A percentile compares a stretch with the other conserved stretches of the same genome.
phyloP scores from a whole-genome alignment of 2,888 invertebrate species.

The Papilio demoleus region DNA sequence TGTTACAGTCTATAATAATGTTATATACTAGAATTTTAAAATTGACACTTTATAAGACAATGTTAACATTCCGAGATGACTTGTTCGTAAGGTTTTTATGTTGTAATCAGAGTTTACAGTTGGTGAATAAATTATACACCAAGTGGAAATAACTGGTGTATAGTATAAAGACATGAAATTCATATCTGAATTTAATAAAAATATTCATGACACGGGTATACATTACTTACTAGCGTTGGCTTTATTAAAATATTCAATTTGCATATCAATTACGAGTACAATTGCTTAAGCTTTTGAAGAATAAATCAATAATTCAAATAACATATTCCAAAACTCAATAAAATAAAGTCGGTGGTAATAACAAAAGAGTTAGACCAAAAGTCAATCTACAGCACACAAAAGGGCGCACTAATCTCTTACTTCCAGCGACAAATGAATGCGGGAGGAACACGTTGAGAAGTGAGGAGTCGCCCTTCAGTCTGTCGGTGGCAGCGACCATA shows the following conservation, averaged over 20 bases:
- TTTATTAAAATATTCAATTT: neutral
- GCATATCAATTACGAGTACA: neutral
- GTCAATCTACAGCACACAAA: conserved; percentile 73
- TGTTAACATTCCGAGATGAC: too few species aligned
- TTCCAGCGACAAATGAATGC: conserved; percentile 62
- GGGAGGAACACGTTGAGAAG: conserved; percentile 46
- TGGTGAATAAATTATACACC: too few species aligned
- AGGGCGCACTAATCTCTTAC: conserved; percentile 76
- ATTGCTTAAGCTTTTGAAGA: conserved; percentile 9
- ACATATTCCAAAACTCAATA: conserved; percentile 9
- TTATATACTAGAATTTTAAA: neutral
- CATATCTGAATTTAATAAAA: too few species aligned
- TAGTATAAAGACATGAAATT: too few species aligned
- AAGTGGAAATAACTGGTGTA: too few species aligned
- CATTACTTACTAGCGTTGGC: neutral
- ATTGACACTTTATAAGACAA: neutral
- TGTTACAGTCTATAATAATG: too few species aligned
- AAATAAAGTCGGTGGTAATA: conserved; percentile 40
- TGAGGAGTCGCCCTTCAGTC: conserved; percentile 69
- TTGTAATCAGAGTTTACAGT: too few species aligned
- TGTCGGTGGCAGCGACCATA: conserved; percentile 74
- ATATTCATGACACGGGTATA: neutral
- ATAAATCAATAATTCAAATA: conserved; percentile 15
- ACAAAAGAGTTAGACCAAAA: conserved; percentile 74
- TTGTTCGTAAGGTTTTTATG: too few species aligned